phyloP scores from a whole-genome alignment of 2,797 vertebrate genomes.

The Tympanoctomys barrerae region DNA sequence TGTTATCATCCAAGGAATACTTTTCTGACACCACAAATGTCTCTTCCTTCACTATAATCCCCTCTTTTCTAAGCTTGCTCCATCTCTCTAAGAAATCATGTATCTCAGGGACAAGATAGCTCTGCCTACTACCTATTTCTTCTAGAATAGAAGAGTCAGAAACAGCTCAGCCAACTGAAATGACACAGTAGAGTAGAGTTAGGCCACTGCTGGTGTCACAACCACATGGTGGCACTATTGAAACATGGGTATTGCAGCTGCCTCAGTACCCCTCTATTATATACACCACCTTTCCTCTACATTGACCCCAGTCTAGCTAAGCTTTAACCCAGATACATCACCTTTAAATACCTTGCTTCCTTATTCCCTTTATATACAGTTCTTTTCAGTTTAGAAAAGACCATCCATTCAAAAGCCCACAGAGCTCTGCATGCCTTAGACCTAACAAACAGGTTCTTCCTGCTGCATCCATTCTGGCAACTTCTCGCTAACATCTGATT shows the following conservation, averaged over 20 bases:
- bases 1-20: background rate
- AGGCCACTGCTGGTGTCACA: constrained; percentile 51
- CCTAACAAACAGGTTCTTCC: constrained; percentile 23
- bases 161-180: background rate
- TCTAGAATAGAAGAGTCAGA: background rate
- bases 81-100: background rate
- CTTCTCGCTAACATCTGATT: constrained; percentile 27
- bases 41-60: constrained; percentile 6
- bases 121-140: background rate
- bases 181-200: background rate
- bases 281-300: background rate
- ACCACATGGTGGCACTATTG: constrained; percentile 81
- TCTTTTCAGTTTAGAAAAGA: constrained; percentile 46
- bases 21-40: background rate
- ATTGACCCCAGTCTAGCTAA: background rate
- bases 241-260: constrained; percentile 66
- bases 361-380: background rate
- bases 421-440: background rate
- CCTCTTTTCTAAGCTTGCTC: background rate
- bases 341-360: background rate
- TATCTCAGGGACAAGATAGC: background rate
- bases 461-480: background rate
- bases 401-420: background rate
- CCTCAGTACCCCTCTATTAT: constrained; percentile 58
- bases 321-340: background rate